A percentile compares a stretch with the other conserved stretches of the same genome.
Evolutionary conservation across 92 coral and sea anemone genomes (phyloP).

Genomic region (Galaxea fascicularis): DNA sequence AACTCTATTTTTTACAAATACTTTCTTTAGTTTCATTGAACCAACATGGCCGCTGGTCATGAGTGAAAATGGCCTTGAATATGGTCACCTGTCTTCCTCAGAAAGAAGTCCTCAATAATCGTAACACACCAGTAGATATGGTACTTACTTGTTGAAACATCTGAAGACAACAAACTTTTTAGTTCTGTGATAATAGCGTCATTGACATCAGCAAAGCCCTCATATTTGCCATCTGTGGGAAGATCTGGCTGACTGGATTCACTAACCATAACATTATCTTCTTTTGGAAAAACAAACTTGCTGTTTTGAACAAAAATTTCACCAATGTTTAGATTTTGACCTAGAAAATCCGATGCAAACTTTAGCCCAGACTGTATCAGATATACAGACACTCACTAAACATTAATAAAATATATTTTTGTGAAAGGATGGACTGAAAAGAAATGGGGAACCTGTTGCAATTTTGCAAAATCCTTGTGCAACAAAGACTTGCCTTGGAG

Average conservation of each 20-base stretch:
- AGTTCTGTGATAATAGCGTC: conserved; percentile 76
- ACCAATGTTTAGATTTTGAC: no score
- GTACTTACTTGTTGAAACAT: conserved; percentile 64
- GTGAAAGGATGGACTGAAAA: neutral
- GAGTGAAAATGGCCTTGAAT: no score
- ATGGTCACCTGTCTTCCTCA: neutral
- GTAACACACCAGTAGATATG: neutral
- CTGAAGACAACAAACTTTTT: conserved; percentile 64
- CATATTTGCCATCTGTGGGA: conserved; percentile 92
- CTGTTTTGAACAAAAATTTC: conserved; percentile 49
- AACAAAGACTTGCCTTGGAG: no score
- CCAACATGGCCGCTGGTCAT: no score
- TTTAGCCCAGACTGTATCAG: no score
- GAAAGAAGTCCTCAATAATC: neutral
- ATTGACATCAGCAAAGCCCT: conserved; percentile 89
- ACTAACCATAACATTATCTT: conserved; percentile 29
- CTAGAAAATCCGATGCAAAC: no score
- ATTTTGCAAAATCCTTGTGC: no score
- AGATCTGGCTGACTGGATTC: conserved; percentile 42
- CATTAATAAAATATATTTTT: neutral
- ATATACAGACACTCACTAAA: no score
- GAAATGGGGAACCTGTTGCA: no score
- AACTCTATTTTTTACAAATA: no score
- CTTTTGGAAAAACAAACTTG: conserved; percentile 92
- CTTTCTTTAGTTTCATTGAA: no score